Base-by-base conservation (phyloP, 2,113 vertebrate species). In the Microcebus griseorufus region DNA sequence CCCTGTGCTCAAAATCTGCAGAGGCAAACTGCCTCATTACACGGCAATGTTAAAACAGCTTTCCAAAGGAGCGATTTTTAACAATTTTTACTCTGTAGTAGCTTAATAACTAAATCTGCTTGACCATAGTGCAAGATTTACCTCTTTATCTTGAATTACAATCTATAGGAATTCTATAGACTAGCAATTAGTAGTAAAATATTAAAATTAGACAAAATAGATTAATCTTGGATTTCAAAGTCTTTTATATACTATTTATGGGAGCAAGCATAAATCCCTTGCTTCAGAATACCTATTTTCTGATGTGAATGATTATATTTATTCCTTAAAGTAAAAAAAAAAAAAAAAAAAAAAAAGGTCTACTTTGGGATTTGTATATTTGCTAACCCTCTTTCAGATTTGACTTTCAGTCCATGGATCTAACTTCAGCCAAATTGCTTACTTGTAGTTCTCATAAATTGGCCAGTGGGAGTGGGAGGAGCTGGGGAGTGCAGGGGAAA, bases 131-230 rank as follows among this genome's bases (percentile, higher is more conserved):
- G 37, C 14, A 86, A 89, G 29, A 67, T 87, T 88, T 80, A 80
- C 27, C 7, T 83, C 34, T 93, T 90, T 70, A 60, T 64, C 42
- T 96, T 93, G 23, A 91, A 84, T 88, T 97, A 39, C 9, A 90
- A 55, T 78, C 65, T 95, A 8, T 51, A 76, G 67, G 39, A 95
- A 88, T 78, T 93, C 45, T 76, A 32, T 25, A 75, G 65, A 34
- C 58, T 82, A 88, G 69, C 25, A 87, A 55, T 87, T 90, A 87
- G 22, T 64, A 62, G n/a, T 70, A 82, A 93, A 96, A 85, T 94
- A 78, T 62, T 88, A 90, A 88, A 82, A 87, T 81, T 92, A 62
- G 20, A 34, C 29, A 90, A 83, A 85, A 42, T 62, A 22, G 45
- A 42, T 94, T 94, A 23, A 48, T 80, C 3, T 23, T 32, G 73